Percentiles rank a stretch among this genome's conserved stretches.
Conservation (phyloP, 2,797 vertebrate genomes). For the Rhynchonycteris naso region DNA sequence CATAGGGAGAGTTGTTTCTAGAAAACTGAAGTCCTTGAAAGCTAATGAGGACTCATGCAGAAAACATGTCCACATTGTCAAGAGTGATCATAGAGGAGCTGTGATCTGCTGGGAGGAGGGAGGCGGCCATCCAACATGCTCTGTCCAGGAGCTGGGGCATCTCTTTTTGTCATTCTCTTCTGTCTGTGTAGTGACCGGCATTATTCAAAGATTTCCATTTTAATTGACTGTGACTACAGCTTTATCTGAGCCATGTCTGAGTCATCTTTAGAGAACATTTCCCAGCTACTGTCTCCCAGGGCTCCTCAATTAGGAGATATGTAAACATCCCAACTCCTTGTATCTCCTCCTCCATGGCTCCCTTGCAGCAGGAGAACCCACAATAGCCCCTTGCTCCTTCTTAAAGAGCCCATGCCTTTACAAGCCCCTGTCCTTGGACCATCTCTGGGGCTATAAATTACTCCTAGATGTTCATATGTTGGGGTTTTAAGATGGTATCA, state of each 20-base stretch:
- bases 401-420: background rate
- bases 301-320: background rate
- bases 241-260: background rate
- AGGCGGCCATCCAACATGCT: background rate
- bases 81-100: background rate
- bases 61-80: background rate
- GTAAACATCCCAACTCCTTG: background rate
- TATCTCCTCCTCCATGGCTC: background rate
- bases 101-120: background rate
- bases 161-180: constrained; percentile 12
- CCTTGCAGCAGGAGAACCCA: background rate
- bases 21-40: background rate
- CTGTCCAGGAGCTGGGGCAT: background rate
- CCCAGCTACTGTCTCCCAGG: background rate
- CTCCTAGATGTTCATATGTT: background rate
- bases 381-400: background rate
- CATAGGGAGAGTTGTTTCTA: background rate
- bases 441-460: background rate
- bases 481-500: background rate
- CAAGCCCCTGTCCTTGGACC: background rate
- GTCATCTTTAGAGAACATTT: background rate
- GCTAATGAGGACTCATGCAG: background rate
- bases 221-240: background rate
- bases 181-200: background rate
- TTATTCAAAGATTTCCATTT: background rate